A percentile compares a stretch with the other conserved stretches of the same genome.
These are phyloP conservation scores for Cirrhinus mrigala DNA, from an alignment of 2,797 vertebrate genomes.

Conservation along the genomic window DNA sequence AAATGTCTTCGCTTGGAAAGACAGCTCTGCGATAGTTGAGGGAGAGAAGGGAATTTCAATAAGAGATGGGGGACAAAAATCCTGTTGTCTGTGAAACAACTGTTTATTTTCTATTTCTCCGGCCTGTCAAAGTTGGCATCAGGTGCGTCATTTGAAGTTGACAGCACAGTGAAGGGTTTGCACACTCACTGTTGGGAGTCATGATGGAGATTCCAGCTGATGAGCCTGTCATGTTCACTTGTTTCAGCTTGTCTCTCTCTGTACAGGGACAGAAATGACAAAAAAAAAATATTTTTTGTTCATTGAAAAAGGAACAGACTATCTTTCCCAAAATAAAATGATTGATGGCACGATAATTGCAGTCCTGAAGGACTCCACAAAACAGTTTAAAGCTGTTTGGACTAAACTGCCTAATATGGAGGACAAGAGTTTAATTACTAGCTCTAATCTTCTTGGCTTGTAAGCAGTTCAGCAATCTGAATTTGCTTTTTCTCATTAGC, in stretches of 20 bases:
- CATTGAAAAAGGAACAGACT: not conserved
- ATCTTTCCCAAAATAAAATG: conserved; percentile 17
- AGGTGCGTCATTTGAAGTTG: conserved; percentile 49
- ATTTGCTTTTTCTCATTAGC: conserved; percentile 39
- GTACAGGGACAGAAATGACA: conserved; percentile 37
- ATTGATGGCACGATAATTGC: conserved; percentile 4
- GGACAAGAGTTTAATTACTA: conserved; percentile 45
- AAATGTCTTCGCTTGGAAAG: conserved; percentile 36
- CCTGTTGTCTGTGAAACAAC: conserved; percentile 30
- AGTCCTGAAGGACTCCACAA: not conserved
- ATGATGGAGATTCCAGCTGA: conserved; percentile 53
- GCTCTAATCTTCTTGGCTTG: conserved; percentile 37
- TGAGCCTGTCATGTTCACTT: conserved; percentile 46
- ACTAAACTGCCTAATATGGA: conserved; percentile 21
- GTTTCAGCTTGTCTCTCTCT: conserved; percentile 17
- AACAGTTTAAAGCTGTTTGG: conserved; percentile 14
- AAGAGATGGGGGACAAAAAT: conserved; percentile 30
- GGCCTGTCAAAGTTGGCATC: conserved; percentile 20
- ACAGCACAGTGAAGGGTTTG: conserved; percentile 37
- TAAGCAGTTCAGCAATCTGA: conserved; percentile 22
- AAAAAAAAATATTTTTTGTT: conserved; percentile 1
- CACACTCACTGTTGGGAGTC: conserved; percentile 41
- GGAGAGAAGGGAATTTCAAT: conserved; percentile 27
- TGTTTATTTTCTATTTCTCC: conserved; percentile 36
- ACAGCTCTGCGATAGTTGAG: conserved; percentile 10